Conservation (phyloP, 2,113 vertebrate species). For the Poeciliopsis turrubarensis region DNA sequence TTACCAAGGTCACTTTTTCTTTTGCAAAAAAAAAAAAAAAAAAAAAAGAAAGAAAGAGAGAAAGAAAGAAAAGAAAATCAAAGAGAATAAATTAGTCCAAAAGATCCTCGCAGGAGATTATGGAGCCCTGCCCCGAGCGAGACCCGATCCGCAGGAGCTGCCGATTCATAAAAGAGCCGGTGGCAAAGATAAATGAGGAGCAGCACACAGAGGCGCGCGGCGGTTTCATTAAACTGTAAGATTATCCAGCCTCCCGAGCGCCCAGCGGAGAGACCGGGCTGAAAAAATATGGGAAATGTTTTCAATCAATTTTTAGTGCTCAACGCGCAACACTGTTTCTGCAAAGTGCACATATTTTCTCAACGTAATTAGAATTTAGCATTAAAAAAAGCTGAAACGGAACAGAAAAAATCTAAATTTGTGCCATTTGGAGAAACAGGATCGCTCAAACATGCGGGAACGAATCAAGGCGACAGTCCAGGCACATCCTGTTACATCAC, state of each 20-base stretch:
- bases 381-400: background rate
- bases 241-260: slow-evolving; percentile 1
- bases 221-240: slow-evolving; percentile 1
- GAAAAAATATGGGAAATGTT: background rate
- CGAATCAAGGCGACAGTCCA: too few relatives aligned
- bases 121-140: slow-evolving; percentile 13
- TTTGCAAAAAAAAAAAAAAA: background rate
- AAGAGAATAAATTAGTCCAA: slow-evolving; percentile 9
- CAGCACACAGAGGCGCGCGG: slow-evolving; percentile 11
- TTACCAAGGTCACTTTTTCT: slow-evolving; percentile 31
- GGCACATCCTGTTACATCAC: too few relatives aligned
- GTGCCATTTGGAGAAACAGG: too few relatives aligned
- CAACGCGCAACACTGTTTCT: background rate
- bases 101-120: slow-evolving; percentile 1
- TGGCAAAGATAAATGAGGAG: slow-evolving; percentile 34
- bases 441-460: too few relatives aligned
- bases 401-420: background rate
- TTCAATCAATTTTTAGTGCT: background rate
- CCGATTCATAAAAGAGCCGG: slow-evolving; percentile 14
- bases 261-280: background rate
- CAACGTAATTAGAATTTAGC: background rate
- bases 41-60: too few relatives aligned
- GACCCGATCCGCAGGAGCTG: slow-evolving; percentile 20
- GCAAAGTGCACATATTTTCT: background rate
- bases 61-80: background rate